A percentile compares a stretch with the other conserved stretches of the same genome.
Conservation (phyloP, 2,888 invertebrate species). For the Cheilosia soror region DNA sequence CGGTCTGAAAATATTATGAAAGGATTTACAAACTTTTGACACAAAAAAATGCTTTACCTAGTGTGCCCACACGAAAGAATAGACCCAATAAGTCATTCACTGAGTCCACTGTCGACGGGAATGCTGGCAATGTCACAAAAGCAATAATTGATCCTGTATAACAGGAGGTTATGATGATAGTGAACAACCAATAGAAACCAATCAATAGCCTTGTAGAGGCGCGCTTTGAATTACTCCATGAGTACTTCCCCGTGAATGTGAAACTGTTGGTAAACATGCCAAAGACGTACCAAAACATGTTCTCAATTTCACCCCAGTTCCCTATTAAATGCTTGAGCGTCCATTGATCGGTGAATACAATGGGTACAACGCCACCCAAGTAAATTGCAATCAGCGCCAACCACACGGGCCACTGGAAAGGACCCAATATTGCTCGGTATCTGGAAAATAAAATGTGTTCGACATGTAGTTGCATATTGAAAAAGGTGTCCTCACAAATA, state of each 20-base stretch:
- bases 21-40: background rate
- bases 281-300: constrained; percentile 95
- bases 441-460: constrained; percentile 82
- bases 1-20: constrained; percentile 84
- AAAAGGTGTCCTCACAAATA: too few species aligned
- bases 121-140: constrained; percentile 91
- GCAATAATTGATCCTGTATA: constrained; percentile 94
- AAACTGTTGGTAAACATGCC: constrained; percentile 93
- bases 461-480: background rate
- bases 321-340: constrained; percentile 87
- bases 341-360: constrained; percentile 90
- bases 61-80: constrained; percentile 89
- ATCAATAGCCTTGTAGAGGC: constrained; percentile 89
- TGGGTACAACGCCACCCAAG: constrained; percentile 89
- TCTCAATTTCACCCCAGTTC: constrained; percentile 89
- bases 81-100: constrained; percentile 87
- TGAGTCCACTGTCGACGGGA: constrained; percentile 90
- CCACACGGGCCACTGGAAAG: constrained; percentile 93
- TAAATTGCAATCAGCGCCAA: constrained; percentile 89
- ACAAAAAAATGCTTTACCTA: constrained; percentile 84
- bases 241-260: constrained; percentile 88
- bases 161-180: constrained; percentile 92
- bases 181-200: constrained; percentile 93
- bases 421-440: constrained; percentile 92
- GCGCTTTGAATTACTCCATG: constrained; percentile 89